A percentile compares a stretch with the other conserved stretches of the same genome.
Evolutionary conservation across 2,113 vertebrate species (phyloP).

Genomic region (Campylorhamphus procurvoides): DNA sequence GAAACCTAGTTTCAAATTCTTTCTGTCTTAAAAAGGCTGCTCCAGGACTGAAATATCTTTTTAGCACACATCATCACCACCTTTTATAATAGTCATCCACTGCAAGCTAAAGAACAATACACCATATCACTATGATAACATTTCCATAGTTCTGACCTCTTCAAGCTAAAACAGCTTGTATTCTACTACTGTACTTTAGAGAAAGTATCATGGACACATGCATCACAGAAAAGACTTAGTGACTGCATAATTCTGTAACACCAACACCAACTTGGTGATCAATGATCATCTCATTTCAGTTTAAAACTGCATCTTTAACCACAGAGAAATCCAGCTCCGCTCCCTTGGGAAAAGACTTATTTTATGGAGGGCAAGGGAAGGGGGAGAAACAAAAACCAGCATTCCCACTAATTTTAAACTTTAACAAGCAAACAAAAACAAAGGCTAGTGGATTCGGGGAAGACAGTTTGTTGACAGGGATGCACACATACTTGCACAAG

Average conservation of each 20-base stretch:
- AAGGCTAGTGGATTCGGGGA: not conserved
- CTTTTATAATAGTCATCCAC: not conserved
- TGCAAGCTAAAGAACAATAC: not conserved
- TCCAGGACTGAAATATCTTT: not conserved
- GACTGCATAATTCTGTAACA: not conserved
- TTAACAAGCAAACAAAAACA: not conserved
- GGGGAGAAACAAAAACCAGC: not conserved
- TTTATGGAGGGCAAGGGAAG: fast-evolving
- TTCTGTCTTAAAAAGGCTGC: not conserved
- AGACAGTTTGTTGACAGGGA: not conserved
- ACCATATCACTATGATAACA: not conserved
- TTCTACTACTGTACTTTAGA: not conserved
- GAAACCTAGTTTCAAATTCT: not conserved
- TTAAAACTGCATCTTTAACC: not conserved
- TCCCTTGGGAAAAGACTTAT: not conserved
- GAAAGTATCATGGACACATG: not conserved
- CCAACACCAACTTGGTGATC: not conserved
- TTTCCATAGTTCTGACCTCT: not conserved
- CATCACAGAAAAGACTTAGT: not conserved
- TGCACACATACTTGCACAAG: not conserved
- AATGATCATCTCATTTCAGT: not conserved
- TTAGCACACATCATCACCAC: not conserved
- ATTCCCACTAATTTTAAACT: not conserved
- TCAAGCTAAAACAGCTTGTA: not conserved
- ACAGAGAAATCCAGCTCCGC: not conserved